Percentiles rank a stretch among this genome's conserved stretches.
Evolutionary conservation across 2,888 invertebrate species (phyloP).

Genomic region (Cerastis leucographa): DNA sequence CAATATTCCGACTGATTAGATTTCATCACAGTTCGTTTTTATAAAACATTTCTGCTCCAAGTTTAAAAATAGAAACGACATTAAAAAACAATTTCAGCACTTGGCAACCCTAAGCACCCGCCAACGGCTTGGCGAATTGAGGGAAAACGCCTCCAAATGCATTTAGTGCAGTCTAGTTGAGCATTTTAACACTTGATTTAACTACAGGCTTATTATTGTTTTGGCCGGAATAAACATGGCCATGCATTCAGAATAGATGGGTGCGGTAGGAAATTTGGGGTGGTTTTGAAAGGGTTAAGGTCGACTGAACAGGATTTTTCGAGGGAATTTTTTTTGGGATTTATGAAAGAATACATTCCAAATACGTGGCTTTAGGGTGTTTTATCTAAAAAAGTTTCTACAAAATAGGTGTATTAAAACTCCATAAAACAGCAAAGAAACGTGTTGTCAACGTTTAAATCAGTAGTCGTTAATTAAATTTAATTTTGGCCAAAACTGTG

Average conservation of each 20-base stretch:
- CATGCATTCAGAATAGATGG: slow-evolving; percentile 49
- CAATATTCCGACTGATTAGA: background rate
- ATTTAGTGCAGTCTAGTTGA: slow-evolving; percentile 78
- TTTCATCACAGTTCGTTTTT: slow-evolving; percentile 17
- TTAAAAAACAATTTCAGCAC: slow-evolving; percentile 51
- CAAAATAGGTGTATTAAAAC: background rate
- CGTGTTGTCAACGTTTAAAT: background rate
- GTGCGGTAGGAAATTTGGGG: background rate
- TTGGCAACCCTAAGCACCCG: slow-evolving; percentile 70
- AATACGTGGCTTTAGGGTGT: background rate
- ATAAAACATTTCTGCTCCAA: slow-evolving; percentile 33
- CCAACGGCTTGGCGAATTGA: slow-evolving; percentile 74
- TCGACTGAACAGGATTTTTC: background rate
- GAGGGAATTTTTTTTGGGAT: background rate
- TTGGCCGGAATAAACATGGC: slow-evolving; percentile 58
- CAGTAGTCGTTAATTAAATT: slow-evolving; percentile 13
- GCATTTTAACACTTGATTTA: slow-evolving; percentile 74
- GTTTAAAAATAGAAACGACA: slow-evolving; percentile 40
- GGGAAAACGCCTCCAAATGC: slow-evolving; percentile 77
- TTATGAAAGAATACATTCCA: background rate
- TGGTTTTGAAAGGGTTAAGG: background rate
- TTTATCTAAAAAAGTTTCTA: background rate
- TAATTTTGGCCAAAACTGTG: background rate
- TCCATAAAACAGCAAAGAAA: background rate
- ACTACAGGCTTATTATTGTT: slow-evolving; percentile 69